phyloP scores from a whole-genome alignment of 2,113 vertebrate genomes.

The Haliaeetus leucogaster region DNA sequence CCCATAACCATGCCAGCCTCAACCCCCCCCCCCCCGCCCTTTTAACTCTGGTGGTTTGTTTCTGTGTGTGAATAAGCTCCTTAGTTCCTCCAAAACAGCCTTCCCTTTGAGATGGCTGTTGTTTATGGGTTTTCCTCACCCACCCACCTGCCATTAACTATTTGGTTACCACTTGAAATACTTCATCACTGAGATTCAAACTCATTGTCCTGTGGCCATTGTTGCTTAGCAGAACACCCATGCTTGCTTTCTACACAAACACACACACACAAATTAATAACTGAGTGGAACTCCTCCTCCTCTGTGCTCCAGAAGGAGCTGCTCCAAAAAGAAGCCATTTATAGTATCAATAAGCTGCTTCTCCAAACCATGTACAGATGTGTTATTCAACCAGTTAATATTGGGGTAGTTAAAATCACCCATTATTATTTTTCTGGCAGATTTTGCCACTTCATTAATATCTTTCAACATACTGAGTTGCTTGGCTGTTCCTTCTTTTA shows the following conservation, averaged over 20 bases:
- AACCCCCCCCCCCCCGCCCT: accelerated
- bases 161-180: slow-evolving; percentile 48
- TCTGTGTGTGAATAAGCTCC: not conserved
- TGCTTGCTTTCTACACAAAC: slow-evolving; percentile 64
- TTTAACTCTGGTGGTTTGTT: not conserved
- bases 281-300: slow-evolving; percentile 65
- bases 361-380: slow-evolving; percentile 75
- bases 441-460: slow-evolving; percentile 75
- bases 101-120: not conserved
- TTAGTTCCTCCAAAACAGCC: not conserved
- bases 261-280: slow-evolving; percentile 61
- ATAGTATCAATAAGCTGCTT: slow-evolving; percentile 70
- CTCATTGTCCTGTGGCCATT: slow-evolving; percentile 59
- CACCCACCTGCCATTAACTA: slow-evolving; percentile 37
- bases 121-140: not conserved
- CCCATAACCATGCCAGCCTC: not conserved
- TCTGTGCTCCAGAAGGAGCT: slow-evolving; percentile 63
- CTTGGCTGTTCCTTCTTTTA: slow-evolving; percentile 78
- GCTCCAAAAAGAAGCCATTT: slow-evolving; percentile 72
- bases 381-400: slow-evolving; percentile 75
- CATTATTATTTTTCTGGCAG: slow-evolving; percentile 74
- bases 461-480: slow-evolving; percentile 72
- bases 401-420: slow-evolving; percentile 76
- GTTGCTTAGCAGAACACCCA: slow-evolving; percentile 60
- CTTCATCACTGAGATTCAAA: slow-evolving; percentile 45